phyloP scores from a whole-genome alignment of 2,113 vertebrate genomes.

The Campylorhamphus procurvoides region DNA sequence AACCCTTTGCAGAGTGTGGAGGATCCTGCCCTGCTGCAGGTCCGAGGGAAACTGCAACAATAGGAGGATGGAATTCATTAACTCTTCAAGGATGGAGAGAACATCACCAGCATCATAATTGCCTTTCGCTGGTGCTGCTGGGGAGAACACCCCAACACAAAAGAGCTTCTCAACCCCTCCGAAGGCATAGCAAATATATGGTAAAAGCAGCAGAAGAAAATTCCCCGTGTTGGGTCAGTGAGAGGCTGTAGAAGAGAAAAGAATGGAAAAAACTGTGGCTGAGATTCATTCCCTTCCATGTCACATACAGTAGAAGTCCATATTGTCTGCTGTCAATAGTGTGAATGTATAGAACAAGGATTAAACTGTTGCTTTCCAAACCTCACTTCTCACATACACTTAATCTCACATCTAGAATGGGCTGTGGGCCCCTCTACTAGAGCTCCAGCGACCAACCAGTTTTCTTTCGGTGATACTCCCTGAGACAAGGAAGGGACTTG shows the following conservation, averaged over 20 bases:
- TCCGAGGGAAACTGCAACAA: neutral
- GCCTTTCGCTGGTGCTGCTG: neutral
- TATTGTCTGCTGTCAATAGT: neutral
- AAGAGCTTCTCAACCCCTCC: neutral
- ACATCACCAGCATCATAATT: neutral
- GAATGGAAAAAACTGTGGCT: neutral
- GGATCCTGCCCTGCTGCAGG: neutral
- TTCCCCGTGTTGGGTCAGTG: neutral
- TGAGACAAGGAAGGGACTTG: neutral
- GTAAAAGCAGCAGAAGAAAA: neutral
- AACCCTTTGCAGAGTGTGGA: neutral
- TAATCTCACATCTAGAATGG: neutral
- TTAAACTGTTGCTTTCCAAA: neutral
- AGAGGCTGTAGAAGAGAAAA: neutral
- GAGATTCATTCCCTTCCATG: neutral
- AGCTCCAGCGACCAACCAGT: neutral
- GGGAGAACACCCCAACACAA: neutral
- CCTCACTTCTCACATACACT: neutral
- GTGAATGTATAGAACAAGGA: neutral
- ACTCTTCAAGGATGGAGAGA: neutral
- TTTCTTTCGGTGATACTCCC: neutral
- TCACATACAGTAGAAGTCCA: neutral
- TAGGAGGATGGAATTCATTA: conserved; percentile 38
- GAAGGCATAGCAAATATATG: neutral
- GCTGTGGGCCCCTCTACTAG: neutral